Conservation (phyloP, 2,888 invertebrate genomes). For the Heliconius ethilla region DNA sequence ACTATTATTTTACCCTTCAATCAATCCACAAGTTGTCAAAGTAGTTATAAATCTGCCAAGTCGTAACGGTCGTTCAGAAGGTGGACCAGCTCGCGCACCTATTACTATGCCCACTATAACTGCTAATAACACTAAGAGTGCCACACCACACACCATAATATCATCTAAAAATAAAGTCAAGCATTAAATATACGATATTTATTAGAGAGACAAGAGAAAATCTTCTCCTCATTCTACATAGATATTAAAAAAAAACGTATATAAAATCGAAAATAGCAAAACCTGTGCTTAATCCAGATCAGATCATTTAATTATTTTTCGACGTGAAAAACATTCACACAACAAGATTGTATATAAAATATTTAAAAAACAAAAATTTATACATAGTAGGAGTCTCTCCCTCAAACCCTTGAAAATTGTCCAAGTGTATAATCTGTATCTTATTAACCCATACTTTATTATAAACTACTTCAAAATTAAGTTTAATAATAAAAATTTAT, state of each 20-base stretch:
- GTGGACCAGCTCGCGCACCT: conserved; percentile 77
- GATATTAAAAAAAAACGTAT: not conserved
- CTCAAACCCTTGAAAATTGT: no score
- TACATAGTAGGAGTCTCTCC: no score
- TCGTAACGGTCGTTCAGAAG: conserved; percentile 83
- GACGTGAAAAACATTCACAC: no score
- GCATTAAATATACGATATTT: not conserved
- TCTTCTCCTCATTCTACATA: not conserved
- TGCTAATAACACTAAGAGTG: conserved; percentile 83
- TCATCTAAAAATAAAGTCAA: conserved; percentile 68
- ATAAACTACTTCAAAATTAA: no score
- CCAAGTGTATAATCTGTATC: no score
- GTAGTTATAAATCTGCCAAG: conserved; percentile 88
- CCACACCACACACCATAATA: conserved; percentile 79
- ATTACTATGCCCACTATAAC: conserved; percentile 85
- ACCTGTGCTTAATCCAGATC: not conserved
- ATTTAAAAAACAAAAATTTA: no score
- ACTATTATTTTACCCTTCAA: conserved; percentile 84
- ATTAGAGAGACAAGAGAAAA: not conserved
- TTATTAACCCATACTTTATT: no score
- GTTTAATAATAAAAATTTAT: no score
- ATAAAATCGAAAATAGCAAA: not conserved
- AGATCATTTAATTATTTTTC: no score
- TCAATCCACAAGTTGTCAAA: conserved; percentile 88
- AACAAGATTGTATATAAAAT: no score